phyloP scores from a whole-genome alignment of 1,140 invertebrate species.

The Rhopalosiphum padi region DNA sequence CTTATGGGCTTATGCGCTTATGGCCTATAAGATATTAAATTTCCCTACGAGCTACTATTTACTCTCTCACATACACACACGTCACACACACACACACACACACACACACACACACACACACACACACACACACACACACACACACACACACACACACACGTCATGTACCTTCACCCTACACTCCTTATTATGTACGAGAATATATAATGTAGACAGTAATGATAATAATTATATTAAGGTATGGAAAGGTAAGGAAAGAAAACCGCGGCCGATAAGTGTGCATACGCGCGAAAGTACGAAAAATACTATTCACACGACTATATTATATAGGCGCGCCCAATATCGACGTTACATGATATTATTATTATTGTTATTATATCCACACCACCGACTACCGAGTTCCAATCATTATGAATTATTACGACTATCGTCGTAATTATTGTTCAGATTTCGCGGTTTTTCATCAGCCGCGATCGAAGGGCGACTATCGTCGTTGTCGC shows the following conservation, averaged over 20 bases:
- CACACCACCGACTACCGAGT: not conserved
- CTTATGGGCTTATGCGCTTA: not conserved
- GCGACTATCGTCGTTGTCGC: not conserved
- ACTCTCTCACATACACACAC: not conserved
- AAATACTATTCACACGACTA: not conserved
- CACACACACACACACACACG: too few relatives aligned
- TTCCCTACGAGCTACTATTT: not conserved
- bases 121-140: not conserved
- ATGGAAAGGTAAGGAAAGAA: not conserved
- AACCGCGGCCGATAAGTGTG: not conserved
- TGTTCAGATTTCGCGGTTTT: conserved; percentile 25
- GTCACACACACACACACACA: not conserved
- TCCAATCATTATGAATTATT: not conserved
- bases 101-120: too few relatives aligned
- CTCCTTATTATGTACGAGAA: not conserved
- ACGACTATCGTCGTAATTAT: not conserved
- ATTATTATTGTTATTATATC: not conserved
- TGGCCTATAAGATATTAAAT: not conserved
- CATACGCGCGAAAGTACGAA: conserved; percentile 4
- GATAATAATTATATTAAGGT: conserved; percentile 12
- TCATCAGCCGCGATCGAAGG: conserved; percentile 14
- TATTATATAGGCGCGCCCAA: not conserved
- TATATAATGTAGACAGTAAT: not conserved
- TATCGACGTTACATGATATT: not conserved
- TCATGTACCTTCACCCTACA: not conserved